Base-by-base conservation (phyloP, 2,797 vertebrate species). In the Ibycter americanus region DNA sequence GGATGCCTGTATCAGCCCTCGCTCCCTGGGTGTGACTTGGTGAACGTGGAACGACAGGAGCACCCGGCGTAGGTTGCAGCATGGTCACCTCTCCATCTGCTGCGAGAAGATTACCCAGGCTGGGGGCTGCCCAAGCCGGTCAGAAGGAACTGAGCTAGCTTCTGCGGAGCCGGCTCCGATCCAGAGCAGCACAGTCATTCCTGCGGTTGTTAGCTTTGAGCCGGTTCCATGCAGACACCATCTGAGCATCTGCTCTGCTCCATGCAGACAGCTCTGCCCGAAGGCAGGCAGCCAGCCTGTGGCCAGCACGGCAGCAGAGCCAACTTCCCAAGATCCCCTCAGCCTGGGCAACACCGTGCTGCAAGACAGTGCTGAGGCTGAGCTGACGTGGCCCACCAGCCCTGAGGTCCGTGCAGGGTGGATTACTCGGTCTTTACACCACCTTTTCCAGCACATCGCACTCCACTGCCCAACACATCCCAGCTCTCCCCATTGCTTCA, bases 41-140 rank as follows among this genome's bases (percentile, higher is more conserved):
- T 2, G 7, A 72, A 14, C 49, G 20, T 0, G 0, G 42, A 38
- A 17, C 21, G 25, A 47, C 1, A 0, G 63, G 38, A 81, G 46
- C 18, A 9, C 20, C 27, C 4, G 0, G 20, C 2, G 1, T 3
- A 36, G 55, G 29, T 3, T 42, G 17, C 55, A 23, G 61, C 49
- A 32, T 1, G 1, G 76, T 36, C 38, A 34, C 71, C 26, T 52
- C 66, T 67, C 74, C 68, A 23, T 44, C 84, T 80, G 46, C 80
- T 65, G 23, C 0, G 3, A 56, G 54, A 47, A n/a, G 17, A 13
- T 56, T n/a, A 13, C 25, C 38, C 34, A 15, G 40, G 40, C 49
- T 49, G 38, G 46, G 51, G 47, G 26, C 29, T 73, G 55, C 42
- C 55, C 36, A 15, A 42, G 38, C 55, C 29, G 61, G 38, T 67